phyloP scores from a whole-genome alignment of 2,888 invertebrate genomes.

The Coelinius sp. region DNA sequence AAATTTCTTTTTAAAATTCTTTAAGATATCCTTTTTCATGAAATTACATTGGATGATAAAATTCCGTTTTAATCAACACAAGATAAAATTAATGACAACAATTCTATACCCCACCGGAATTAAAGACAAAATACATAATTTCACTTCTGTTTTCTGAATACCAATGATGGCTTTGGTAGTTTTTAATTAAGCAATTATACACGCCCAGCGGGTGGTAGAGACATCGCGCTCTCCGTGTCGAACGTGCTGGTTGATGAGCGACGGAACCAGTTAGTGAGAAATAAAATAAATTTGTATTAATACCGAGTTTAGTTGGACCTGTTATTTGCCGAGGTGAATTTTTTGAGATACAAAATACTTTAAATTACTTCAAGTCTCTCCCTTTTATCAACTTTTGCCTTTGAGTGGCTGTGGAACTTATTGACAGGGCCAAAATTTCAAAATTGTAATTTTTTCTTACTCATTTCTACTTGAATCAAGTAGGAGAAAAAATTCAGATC shows the following conservation, averaged over 20 bases:
- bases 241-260: conserved; percentile 21
- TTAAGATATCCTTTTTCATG: too few relatives aligned
- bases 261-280: conserved; percentile 38
- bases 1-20: too few relatives aligned
- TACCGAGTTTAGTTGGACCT: not conserved
- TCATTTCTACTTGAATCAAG: too few relatives aligned
- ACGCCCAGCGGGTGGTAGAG: conserved; percentile 33
- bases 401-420: too few relatives aligned
- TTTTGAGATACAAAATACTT: not conserved
- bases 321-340: conserved; percentile 3
- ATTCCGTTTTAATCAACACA: too few relatives aligned
- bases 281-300: conserved; percentile 6
- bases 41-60: not conserved
- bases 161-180: conserved; percentile 14
- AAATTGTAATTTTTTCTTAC: too few relatives aligned
- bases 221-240: conserved; percentile 37
- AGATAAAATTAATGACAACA: not conserved
- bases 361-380: not conserved
- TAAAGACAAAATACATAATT: conserved; percentile 11
- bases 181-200: conserved; percentile 44
- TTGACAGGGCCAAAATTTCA: too few relatives aligned
- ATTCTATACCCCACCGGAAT: not conserved
- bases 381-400: not conserved
- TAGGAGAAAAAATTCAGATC: too few relatives aligned
- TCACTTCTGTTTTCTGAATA: conserved; percentile 35